Base-by-base conservation (phyloP, 2,797 vertebrate genomes). In the Tangara arthus region DNA sequence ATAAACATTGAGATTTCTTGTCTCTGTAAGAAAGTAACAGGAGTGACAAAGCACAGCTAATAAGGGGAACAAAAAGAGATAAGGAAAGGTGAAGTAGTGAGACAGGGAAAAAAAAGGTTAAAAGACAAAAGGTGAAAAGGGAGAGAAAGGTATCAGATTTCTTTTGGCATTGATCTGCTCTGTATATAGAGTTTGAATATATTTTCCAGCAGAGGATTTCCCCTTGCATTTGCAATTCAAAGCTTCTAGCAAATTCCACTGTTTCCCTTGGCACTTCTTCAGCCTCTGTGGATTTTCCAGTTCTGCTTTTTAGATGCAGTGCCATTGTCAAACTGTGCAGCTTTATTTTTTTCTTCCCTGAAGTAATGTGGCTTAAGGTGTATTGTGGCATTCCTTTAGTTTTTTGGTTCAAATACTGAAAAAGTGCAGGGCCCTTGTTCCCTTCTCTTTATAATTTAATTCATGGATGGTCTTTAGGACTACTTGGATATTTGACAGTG, bases 221-320 rank as follows among this genome's bases (percentile, higher is more conserved):
- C 94, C 93, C 82, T 91, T 91, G 34, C 63, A 95, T 96, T 96
- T 96, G 90, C 90, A 96, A 90, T 96, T 95, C 89, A 97, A 97
- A 96, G 79, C 75, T 95, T 96, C 94, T 75, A 93, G 95, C 90
- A 96, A 93, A 93, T 95, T 88, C 96, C 84, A 88, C 82, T 89
- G 90, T 95, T 97, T 95, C 91, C 53, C 84, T 94, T 97, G 95
- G 97, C 95, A 86, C 6, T 44, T 83, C 77, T 91, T 94, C 92
- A 90, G 44, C 69, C 69, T 88, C 66, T 85, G 75, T 96, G 91
- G 90, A 93, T 97, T 97, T 96, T 96, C 90, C 94, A 96, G 78
- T 85, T 94, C 69, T 91, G 89, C 55, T 82, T 90, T 96, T 94
- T 56, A 93, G 72, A 84, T 44, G 66, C 75, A 73, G 56, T 90